Percentiles rank a stretch among this genome's conserved stretches.
Conservation (phyloP, 2,797 vertebrate species). For the Brotula barbata region DNA sequence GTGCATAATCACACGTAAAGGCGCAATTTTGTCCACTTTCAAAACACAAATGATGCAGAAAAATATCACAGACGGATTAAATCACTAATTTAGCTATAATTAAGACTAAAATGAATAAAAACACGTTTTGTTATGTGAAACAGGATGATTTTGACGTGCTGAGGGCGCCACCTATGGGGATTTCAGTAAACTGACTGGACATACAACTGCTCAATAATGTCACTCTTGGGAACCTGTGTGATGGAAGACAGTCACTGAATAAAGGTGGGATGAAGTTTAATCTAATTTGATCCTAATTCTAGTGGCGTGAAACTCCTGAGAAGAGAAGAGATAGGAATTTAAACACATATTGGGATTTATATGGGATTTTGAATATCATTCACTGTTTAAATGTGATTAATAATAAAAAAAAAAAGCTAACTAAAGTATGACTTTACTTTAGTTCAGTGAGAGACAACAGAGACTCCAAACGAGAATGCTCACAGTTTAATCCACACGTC, state of each 20-base stretch:
- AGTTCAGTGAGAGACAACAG: constrained; percentile 34
- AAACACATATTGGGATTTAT: neutral
- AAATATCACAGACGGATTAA: no score
- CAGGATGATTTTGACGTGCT: no score
- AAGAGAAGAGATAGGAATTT: no score
- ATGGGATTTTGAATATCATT: neutral
- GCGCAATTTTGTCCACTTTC: no score
- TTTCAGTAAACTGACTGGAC: neutral
- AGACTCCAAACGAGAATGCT: neutral
- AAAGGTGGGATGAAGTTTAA: neutral
- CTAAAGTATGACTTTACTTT: constrained; percentile 49
- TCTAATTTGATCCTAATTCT: neutral
- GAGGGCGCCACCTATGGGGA: neutral
- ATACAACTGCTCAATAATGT: neutral
- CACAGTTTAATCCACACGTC: constrained; percentile 12
- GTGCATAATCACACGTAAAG: no score
- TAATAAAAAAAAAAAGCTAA: constrained; percentile 8
- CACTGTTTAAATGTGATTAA: no score
- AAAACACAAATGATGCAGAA: no score
- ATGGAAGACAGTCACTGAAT: neutral
- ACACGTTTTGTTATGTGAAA: no score
- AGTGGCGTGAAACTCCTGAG: neutral
- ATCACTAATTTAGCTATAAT: no score
- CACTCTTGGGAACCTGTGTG: neutral
- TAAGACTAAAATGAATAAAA: no score